Percentiles rank a stretch among this genome's conserved stretches.
Conservation (phyloP, 2,113 vertebrate species). For the Cyprinodon brontotheroides region DNA sequence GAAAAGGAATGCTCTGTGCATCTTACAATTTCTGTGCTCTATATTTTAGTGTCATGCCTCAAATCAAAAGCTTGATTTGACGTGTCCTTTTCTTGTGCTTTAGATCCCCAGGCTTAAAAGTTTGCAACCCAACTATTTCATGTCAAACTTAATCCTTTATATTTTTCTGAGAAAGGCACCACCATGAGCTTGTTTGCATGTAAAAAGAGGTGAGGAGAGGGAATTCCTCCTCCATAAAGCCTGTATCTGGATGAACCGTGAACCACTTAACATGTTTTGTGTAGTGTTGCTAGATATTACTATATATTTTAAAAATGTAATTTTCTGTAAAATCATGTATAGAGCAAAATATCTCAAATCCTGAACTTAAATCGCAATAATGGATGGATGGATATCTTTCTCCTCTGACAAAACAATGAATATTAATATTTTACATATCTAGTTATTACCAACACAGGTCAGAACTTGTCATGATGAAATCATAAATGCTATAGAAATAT, state of each 20-base stretch:
- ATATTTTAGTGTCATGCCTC: no score
- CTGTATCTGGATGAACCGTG: background rate
- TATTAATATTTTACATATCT: background rate
- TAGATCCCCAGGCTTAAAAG: background rate
- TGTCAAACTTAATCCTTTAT: background rate
- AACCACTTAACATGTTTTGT: background rate
- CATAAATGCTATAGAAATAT: background rate
- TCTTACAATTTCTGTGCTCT: no score
- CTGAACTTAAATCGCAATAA: background rate
- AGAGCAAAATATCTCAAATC: background rate
- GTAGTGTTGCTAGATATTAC: background rate
- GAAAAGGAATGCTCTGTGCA: no score
- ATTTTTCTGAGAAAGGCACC: background rate
- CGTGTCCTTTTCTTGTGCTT: background rate
- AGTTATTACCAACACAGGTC: background rate
- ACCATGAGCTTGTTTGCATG: background rate
- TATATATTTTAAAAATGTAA: background rate
- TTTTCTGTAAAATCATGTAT: background rate
- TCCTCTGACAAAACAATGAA: no score
- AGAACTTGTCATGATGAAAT: background rate
- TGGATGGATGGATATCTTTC: background rate
- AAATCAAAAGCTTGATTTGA: no score
- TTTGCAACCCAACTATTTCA: background rate
- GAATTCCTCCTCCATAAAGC: background rate
- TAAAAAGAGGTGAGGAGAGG: background rate